Percentiles rank a stretch among this genome's conserved stretches.
phyloP scores from a whole-genome alignment of 2,113 vertebrate genomes.

The Orientallactaga bullata region DNA sequence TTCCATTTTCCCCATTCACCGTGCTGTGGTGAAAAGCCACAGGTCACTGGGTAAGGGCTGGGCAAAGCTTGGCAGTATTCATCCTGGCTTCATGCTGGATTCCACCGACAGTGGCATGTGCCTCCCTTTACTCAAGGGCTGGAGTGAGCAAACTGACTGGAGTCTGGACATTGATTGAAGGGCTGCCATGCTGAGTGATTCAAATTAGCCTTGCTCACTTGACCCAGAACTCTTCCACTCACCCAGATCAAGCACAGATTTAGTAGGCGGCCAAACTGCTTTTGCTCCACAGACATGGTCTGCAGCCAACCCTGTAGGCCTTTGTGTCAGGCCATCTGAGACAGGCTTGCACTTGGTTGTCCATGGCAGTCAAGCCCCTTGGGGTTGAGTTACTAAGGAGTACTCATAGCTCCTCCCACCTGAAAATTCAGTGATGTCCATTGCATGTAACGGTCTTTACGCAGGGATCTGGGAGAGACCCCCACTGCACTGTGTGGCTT shows the following conservation, averaged over 20 bases:
- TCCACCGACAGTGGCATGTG: neutral
- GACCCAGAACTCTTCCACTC: neutral
- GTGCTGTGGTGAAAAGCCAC: no score
- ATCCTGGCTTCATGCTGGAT: neutral
- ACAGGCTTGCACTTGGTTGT: neutral
- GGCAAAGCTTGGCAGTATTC: neutral
- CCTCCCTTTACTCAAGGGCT: neutral
- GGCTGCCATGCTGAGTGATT: neutral
- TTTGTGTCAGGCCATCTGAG: neutral
- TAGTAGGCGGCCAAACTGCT: neutral
- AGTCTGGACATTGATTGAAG: neutral
- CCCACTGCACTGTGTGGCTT: no score
- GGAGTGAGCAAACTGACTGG: neutral
- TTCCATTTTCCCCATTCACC: no score
- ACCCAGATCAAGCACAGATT: neutral
- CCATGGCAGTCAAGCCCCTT: neutral
- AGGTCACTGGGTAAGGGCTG: no score
- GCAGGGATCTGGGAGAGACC: no score
- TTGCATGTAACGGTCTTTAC: accelerated
- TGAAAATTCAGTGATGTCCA: accelerated
- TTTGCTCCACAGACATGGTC: neutral
- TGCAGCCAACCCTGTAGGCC: accelerated
- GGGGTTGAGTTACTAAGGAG: neutral
- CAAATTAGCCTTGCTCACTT: neutral
- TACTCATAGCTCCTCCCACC: no score